These are phyloP conservation scores for Drosophila mayri DNA, from an alignment of 1,140 invertebrate genomes.

Conservation along the genomic window DNA sequence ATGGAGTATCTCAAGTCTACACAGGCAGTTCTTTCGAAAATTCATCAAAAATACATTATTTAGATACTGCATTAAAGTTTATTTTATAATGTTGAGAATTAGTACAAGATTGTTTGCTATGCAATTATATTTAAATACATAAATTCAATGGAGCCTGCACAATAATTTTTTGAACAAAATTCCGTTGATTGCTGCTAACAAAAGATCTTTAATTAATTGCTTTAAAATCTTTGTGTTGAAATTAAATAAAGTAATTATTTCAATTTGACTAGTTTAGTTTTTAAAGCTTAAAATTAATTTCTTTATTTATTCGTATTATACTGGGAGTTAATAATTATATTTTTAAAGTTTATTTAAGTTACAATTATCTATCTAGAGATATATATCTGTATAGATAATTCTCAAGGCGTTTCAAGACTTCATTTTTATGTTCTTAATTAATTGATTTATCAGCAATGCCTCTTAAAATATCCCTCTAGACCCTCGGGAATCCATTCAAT, in stretches of 20 bases:
- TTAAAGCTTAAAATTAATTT: too few relatives aligned
- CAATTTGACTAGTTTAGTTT: too few relatives aligned
- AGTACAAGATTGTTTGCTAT: background rate
- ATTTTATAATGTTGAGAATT: constrained; percentile 1
- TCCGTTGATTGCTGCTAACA: background rate
- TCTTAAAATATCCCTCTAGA: background rate
- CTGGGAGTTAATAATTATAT: too few relatives aligned
- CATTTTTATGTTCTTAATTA: background rate
- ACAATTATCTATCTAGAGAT: too few relatives aligned
- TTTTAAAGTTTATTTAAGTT: too few relatives aligned
- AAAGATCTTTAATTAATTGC: background rate
- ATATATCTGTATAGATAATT: background rate
- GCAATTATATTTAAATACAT: background rate
- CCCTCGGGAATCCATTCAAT: constrained; percentile 24
- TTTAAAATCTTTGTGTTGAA: background rate
- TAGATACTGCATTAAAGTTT: constrained; percentile 10
- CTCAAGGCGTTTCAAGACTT: background rate
- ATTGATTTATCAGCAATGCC: constrained; percentile 15
- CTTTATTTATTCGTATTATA: too few relatives aligned
- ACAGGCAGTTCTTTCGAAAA: background rate
- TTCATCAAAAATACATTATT: constrained; percentile 6
- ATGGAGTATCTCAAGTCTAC: background rate
- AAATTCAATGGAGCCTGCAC: background rate
- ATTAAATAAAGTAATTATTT: background rate
- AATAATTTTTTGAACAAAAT: background rate